Conservation (phyloP, 2,888 invertebrate species). For the Drosophila falleni region DNA sequence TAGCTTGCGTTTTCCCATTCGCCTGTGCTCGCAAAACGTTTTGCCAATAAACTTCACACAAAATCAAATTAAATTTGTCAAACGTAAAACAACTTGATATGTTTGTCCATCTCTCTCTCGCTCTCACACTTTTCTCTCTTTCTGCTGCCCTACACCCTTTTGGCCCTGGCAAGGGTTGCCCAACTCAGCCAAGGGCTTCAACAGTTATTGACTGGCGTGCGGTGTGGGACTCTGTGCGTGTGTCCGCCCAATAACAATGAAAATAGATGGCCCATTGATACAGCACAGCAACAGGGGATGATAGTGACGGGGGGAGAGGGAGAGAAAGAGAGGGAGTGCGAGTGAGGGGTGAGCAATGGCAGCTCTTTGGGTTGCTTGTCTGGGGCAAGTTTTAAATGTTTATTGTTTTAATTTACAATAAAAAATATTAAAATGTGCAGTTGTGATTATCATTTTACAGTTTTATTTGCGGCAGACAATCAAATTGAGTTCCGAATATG, state of each 20-base stretch:
- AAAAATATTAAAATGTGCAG: conserved; percentile 74
- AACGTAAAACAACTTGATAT: conserved; percentile 78
- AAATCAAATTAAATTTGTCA: conserved; percentile 81
- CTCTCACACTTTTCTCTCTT: not conserved
- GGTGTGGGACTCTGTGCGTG: conserved; percentile 50
- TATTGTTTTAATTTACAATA: conserved; percentile 79
- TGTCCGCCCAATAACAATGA: conserved; percentile 72
- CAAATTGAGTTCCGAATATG: conserved; percentile 39
- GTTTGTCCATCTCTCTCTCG: conserved; percentile 37
- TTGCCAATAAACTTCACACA: conserved; percentile 80
- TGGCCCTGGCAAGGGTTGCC: conserved; percentile 25
- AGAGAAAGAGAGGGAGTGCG: not conserved
- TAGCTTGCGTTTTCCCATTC: not conserved
- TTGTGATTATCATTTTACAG: conserved; percentile 73
- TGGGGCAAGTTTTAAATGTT: conserved; percentile 63
- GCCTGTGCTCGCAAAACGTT: conserved; percentile 62
- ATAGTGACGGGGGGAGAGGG: not conserved
- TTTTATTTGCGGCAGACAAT: conserved; percentile 62
- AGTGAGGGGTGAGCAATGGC: conserved; percentile 1
- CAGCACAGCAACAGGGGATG: conserved; percentile 2
- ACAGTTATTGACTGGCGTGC: conserved; percentile 51
- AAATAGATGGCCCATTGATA: conserved; percentile 75
- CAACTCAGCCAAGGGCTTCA: conserved; percentile 40
- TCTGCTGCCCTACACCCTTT: conserved; percentile 38
- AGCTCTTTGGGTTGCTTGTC: conserved; percentile 13